Percentiles rank a stretch among this genome's conserved stretches.
These are phyloP conservation scores for Tamias sibiricus DNA, from an alignment of 2,113 vertebrate genomes.

Conservation along the genomic window DNA sequence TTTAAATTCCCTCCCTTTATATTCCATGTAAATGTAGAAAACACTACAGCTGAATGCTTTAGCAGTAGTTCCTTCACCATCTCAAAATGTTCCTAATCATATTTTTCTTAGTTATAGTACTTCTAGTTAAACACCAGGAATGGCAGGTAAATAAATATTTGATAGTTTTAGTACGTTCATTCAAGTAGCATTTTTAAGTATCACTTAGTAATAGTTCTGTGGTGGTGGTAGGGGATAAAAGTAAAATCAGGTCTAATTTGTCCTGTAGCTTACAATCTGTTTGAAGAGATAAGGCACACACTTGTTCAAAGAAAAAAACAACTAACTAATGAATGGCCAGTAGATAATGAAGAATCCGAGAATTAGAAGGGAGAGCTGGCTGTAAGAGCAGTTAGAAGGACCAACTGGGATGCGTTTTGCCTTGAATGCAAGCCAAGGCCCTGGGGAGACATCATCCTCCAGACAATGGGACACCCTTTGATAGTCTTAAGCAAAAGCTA, in stretches of 20 bases:
- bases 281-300: neutral
- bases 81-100: neutral
- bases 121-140: neutral
- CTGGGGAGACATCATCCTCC: neutral
- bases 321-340: neutral
- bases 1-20: constrained; percentile 9
- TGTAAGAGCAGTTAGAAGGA: neutral
- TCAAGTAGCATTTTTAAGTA: neutral
- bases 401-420: neutral
- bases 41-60: neutral
- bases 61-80: neutral
- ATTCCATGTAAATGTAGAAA: constrained; percentile 36
- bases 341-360: neutral
- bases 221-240: neutral
- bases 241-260: neutral
- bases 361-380: neutral
- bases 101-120: neutral
- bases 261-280: neutral
- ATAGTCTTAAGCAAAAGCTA: constrained; percentile 50
- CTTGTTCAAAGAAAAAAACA: constrained; percentile 19
- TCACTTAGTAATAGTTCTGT: neutral
- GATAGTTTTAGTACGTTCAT: neutral
- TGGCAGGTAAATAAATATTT: neutral
- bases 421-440: neutral
- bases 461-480: neutral